These are phyloP conservation scores for Crambe crambe DNA, from an alignment of 37 sponge, comb jelly and placozoan species.

Conservation along the genomic window DNA sequence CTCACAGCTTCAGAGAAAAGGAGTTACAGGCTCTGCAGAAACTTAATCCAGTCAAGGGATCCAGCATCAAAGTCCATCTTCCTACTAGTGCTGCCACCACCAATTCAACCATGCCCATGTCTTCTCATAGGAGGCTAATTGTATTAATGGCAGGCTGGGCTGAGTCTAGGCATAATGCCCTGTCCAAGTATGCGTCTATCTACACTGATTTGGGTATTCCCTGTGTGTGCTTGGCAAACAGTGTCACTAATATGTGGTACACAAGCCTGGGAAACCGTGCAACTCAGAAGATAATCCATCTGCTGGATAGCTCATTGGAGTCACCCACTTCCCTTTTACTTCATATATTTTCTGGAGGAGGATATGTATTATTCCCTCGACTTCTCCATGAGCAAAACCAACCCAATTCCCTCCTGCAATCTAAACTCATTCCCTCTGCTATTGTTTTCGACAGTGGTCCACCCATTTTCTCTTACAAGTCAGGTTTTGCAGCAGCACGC, in stretches of 20 bases:
- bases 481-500: conserved; percentile 59
- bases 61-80: background rate
- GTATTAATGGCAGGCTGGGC: conserved; percentile 62
- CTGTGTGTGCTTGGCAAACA: conserved; percentile 36
- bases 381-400: background rate
- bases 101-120: too few relatives aligned
- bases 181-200: conserved; percentile 48
- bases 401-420: background rate
- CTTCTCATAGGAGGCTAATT: background rate
- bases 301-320: background rate
- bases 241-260: conserved; percentile 31
- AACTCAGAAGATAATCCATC: background rate
- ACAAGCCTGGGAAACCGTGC: background rate
- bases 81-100: background rate
- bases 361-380: conserved; percentile 5
- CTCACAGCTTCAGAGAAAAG: background rate
- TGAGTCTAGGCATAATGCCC: conserved; percentile 12
- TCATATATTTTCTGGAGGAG: conserved; percentile 53
- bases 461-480: conserved; percentile 15
- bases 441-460: conserved; percentile 76
- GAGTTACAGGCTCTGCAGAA: background rate
- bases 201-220: conserved; percentile 40
- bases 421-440: conserved; percentile 14
- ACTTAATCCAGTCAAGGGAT: background rate
- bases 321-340: conserved; percentile 11